Evolutionary conservation across 2,113 vertebrate species (phyloP), one percentile per base, ranked within the genome.

Genomic region (Sus scrofa): DNA sequence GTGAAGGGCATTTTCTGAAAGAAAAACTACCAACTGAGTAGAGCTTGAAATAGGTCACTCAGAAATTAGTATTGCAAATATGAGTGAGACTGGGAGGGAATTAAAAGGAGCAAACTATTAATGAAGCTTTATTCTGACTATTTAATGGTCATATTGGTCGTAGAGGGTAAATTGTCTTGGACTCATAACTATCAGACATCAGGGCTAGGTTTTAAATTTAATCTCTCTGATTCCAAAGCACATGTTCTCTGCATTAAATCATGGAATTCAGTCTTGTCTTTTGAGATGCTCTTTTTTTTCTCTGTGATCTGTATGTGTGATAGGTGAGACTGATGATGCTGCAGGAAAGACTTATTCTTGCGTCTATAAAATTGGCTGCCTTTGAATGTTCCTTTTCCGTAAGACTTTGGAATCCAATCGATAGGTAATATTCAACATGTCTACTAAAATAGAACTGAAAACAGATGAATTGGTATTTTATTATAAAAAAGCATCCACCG

Each of bases 1-100:
- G 24, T 50, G 30, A 52, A 62, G 32, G 34, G 37, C 34, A 3
- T 91, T 91, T 86, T 79, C 58, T 87, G 24, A 58, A 81, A 85
- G 8, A 83, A 52, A 52, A 91, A 70, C 37, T 20, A 56, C 12
- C 63, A 74, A 77, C 9, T 63, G 37, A 94, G 6, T 19, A 62
- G 19, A 56, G n/a, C 34, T 89, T 54, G 58, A 74, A 81, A 83
- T 54, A 7, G 16, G 32, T 70, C 12, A 84, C 54, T 77, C 52
- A 73, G 54, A 92, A 70, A 67, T 91, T 67, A 87, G 93, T 62
- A 70, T 60, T 39, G 6, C 39, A 86, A 70, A 87, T 68, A 24
- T 10, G 22, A 73, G 10, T 15, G 32, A 50, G 24, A 68, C 44
- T 56, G 19, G 32, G 32, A 65, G 32, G 30, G 14, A 75, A 88